Evolutionary conservation across 2,797 vertebrate genomes (phyloP), one percentile per base, ranked within the genome.

Genomic region (Gouania willdenowi): DNA sequence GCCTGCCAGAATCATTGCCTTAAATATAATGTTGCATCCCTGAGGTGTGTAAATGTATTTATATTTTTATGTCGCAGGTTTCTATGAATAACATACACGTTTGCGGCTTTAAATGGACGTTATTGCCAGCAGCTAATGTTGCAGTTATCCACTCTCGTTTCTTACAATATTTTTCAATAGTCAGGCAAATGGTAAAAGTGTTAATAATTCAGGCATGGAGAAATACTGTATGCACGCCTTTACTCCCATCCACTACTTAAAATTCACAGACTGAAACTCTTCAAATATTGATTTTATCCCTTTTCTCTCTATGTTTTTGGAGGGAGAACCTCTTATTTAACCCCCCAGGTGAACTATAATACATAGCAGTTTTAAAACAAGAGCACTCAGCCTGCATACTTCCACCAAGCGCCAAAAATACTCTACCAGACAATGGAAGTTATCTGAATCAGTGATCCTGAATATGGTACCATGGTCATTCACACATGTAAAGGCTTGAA

Each of bases 241-340:
- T 79, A 81, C 79, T 66, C 44, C 53, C 34, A 31, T 66, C 81
- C 87, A 85, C 84, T 91, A 60, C 71, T 91, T 91, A 87, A 91
- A 83, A 93, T 90, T 88, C 91, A 89, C 77, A 82, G 88, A 85
- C 84, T 58, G 73, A 85, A 77, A 53, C 84, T 88, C 81, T 85
- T 92, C 88, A 92, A 93, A 93, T 92, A 93, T 92, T 89, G 92
- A 94, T 94, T 91, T 85, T 83, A 14, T 64, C 71, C 73, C 61
- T 20, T 32, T 48, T 65, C 26, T 49, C 13, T 42, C 58, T 35
- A 37, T 64, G 43, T 72, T 72, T 75, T 76, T 50, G 68, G 55
- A 49, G 65, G 60, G 43, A 39, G 24, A 51, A 54, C 44, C 63
- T 72, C 36, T 8, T 16, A 50, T 60, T 57, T 47, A 46, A 33